Evolutionary conservation across 1,140 invertebrate genomes (phyloP).

Genomic region (Phenacoccus solenopsis): DNA sequence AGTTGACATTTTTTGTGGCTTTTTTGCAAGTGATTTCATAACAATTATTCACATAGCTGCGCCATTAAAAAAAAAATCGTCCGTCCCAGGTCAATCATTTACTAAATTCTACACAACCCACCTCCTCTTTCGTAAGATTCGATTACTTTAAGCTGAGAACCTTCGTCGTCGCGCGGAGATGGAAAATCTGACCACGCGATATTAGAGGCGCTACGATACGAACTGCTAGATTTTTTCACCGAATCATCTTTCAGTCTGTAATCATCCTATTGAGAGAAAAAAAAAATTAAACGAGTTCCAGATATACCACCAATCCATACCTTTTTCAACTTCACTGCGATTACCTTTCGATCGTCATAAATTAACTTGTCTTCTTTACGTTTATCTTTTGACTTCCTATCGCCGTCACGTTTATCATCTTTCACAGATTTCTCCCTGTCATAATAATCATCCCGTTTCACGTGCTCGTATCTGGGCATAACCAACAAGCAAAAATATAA

Average conservation of each 20-base stretch:
- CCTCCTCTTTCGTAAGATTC: constrained; percentile 4
- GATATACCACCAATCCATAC: neutral
- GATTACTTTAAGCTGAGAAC: neutral
- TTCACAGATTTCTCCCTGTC: neutral
- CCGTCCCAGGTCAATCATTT: too few species aligned
- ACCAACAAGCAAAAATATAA: neutral
- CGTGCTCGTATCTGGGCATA: neutral
- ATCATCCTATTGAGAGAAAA: neutral
- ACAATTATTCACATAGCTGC: too few species aligned
- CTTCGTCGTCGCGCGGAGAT: neutral
- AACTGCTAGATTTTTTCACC: neutral
- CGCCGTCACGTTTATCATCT: neutral
- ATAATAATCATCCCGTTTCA: neutral
- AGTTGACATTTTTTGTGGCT: too few species aligned
- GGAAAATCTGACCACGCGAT: neutral
- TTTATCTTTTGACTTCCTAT: neutral
- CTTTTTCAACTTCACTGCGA: neutral
- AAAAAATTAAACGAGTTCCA: too few species aligned
- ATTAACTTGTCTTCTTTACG: constrained; percentile 3
- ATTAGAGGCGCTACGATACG: neutral
- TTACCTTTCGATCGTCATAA: neutral
- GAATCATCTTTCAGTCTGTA: neutral
- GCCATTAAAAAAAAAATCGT: too few species aligned
- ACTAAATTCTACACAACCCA: too few species aligned
- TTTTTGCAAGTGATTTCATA: too few species aligned